A percentile compares a stretch with the other conserved stretches of the same genome.
phyloP scores from a whole-genome alignment of 2,797 vertebrate species.

The Cynopterus sphinx region DNA sequence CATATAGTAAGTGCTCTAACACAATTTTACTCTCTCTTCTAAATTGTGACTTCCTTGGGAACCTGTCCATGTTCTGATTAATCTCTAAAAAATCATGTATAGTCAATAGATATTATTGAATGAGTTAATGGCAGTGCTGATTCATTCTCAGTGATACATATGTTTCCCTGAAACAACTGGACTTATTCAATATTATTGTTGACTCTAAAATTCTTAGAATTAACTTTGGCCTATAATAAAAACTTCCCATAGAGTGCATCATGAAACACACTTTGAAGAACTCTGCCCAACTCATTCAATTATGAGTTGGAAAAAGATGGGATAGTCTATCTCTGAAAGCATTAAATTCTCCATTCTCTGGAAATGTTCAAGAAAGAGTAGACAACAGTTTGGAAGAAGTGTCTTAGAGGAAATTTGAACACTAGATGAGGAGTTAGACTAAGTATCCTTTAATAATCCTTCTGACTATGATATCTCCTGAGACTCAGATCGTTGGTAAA shows the following conservation, averaged over 20 bases:
- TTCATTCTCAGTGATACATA: not conserved
- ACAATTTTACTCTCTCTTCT: not conserved
- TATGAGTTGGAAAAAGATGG: not conserved
- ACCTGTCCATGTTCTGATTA: not conserved
- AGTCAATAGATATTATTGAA: not conserved
- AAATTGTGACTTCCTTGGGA: not conserved
- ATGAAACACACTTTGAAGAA: not conserved
- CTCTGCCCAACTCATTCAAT: not conserved
- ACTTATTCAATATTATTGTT: not conserved
- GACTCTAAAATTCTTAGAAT: conserved; percentile 30
- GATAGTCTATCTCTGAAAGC: not conserved
- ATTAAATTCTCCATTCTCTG: not conserved
- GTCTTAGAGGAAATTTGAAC: not conserved
- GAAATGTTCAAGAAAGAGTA: not conserved
- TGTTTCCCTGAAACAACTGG: not conserved
- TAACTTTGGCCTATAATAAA: not conserved
- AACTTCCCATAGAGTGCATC: not conserved
- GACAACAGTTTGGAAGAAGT: not conserved
- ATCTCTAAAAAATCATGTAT: not conserved
- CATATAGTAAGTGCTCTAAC: not conserved
- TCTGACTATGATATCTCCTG: not conserved
- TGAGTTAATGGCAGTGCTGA: not conserved
- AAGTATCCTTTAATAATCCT: not conserved
- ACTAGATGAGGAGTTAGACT: not conserved
- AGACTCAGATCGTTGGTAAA: not conserved